These are phyloP conservation scores for Sturnira hondurensis DNA, from an alignment of 2,113 vertebrate genomes.

Conservation along the genomic window DNA sequence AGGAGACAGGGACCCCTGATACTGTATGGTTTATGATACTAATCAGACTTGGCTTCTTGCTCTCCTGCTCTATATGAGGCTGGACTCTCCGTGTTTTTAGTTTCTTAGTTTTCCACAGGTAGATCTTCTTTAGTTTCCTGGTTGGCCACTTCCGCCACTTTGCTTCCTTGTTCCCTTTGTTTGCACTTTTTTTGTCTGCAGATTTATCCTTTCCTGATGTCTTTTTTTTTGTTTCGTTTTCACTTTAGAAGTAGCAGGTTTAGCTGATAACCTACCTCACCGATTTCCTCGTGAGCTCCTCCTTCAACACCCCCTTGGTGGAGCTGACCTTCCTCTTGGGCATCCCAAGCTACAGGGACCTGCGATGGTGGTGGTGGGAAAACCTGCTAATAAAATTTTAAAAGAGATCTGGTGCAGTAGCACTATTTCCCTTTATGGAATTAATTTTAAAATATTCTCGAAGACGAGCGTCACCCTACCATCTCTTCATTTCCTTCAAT, in stretches of 20 bases:
- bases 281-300: not conserved
- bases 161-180: not conserved
- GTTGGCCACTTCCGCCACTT: not conserved
- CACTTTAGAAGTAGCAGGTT: not conserved
- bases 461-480: not conserved
- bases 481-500: not conserved
- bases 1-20: not conserved
- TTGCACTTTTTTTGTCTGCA: not conserved
- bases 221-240: not conserved
- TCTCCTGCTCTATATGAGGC: not conserved
- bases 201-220: not conserved
- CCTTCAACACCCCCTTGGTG: not conserved
- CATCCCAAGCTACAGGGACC: not conserved
- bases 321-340: not conserved
- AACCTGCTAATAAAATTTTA: not conserved
- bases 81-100: not conserved
- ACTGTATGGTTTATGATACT: not conserved
- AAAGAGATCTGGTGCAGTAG: not conserved
- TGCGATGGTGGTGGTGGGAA: not conserved
- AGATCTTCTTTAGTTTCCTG: not conserved
- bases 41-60: not conserved
- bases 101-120: not conserved
- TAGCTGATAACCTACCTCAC: not conserved
- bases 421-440: not conserved
- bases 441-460: constrained; percentile 6